A percentile compares a stretch with the other conserved stretches of the same genome.
phyloP scores from a whole-genome alignment of 2,888 invertebrate genomes.

The Eristalinus sepulchralis region DNA sequence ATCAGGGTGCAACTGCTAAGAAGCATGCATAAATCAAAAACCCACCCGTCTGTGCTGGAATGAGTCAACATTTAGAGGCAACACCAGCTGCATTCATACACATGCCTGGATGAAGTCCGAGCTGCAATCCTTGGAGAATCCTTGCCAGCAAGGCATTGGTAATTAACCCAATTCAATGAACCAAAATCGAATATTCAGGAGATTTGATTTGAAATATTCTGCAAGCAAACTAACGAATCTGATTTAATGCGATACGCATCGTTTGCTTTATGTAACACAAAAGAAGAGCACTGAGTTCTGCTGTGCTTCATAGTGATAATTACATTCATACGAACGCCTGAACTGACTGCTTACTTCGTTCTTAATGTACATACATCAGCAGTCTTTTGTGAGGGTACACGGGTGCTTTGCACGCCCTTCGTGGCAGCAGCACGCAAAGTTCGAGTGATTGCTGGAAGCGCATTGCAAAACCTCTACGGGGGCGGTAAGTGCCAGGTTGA shows the following conservation, averaged over 20 bases:
- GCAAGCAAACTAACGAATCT: too few relatives aligned
- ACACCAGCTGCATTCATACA: too few relatives aligned
- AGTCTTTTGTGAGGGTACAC: neutral
- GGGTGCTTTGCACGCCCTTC: neutral
- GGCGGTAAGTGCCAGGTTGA: neutral
- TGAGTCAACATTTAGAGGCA: too few relatives aligned
- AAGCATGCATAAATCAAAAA: too few relatives aligned
- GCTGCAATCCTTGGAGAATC: too few relatives aligned
- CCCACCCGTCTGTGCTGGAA: too few relatives aligned
- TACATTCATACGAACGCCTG: neutral
- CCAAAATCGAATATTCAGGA: too few relatives aligned
- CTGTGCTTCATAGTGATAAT: neutral
- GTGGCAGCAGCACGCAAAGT: neutral
- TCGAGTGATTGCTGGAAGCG: neutral
- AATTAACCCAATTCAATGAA: too few relatives aligned
- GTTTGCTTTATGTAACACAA: neutral
- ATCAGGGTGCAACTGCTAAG: too few relatives aligned
- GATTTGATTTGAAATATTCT: too few relatives aligned
- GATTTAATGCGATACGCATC: neutral
- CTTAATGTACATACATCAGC: neutral
- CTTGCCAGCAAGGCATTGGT: too few relatives aligned
- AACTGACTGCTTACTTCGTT: neutral
- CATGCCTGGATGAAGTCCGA: too few relatives aligned
- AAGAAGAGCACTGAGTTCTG: neutral
- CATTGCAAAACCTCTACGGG: neutral